A percentile compares a stretch with the other conserved stretches of the same genome.
These are phyloP conservation scores for Oryzias sinensis DNA, from an alignment of 2,797 vertebrate species.

Conservation along the genomic window DNA sequence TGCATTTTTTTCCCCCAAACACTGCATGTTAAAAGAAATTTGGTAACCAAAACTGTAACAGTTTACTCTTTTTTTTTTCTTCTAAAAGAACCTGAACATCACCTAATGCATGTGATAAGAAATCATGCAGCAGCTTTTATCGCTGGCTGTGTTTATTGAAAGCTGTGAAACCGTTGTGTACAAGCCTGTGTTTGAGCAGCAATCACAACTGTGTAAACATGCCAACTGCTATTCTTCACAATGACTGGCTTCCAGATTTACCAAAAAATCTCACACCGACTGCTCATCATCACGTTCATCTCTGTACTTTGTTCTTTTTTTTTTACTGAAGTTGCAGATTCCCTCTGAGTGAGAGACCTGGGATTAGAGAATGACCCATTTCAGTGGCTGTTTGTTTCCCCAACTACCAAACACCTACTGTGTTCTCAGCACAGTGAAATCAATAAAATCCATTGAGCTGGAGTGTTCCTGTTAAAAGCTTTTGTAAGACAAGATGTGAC, in stretches of 20 bases:
- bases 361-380: constrained; percentile 51
- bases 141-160: constrained; percentile 18
- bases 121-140: constrained; percentile 7
- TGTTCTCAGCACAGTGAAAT: constrained; percentile 53
- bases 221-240: constrained; percentile 5
- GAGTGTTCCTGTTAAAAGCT: constrained; percentile 54
- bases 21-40: no score
- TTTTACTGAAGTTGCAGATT: constrained; percentile 15
- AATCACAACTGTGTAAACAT: constrained; percentile 7
- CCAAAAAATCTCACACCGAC: not conserved
- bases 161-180: constrained; percentile 13
- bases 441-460: constrained; percentile 61
- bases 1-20: no score
- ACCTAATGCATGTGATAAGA: constrained; percentile 26
- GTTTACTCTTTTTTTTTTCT: no score
- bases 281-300: constrained; percentile 23
- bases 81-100: constrained; percentile 18
- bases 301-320: constrained; percentile 1
- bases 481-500: constrained; percentile 53
- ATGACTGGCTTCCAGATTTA: constrained; percentile 4
- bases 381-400: constrained; percentile 36
- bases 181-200: constrained; percentile 12
- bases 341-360: constrained; percentile 7
- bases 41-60: no score
- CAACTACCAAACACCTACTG: constrained; percentile 38